These are phyloP conservation scores for Apteryx owenii DNA, from an alignment of 2,113 vertebrate genomes.

Conservation along the genomic window DNA sequence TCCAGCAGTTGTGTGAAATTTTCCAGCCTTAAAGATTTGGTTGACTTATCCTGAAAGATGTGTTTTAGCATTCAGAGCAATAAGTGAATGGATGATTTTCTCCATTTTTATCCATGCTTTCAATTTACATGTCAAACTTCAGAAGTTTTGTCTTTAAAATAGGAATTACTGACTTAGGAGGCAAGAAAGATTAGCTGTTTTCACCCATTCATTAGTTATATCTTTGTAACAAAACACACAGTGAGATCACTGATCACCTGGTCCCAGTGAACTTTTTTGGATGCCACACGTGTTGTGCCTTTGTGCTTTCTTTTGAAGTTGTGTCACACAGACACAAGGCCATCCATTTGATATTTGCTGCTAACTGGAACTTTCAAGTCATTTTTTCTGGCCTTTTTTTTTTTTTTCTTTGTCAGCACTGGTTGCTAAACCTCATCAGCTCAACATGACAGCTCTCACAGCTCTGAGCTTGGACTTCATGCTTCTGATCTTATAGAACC, in stretches of 20 bases:
- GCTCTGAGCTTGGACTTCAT: background rate
- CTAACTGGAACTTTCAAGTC: background rate
- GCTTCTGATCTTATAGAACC: background rate
- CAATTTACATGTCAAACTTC: background rate
- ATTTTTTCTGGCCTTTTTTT: background rate
- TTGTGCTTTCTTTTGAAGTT: background rate
- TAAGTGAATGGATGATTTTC: background rate
- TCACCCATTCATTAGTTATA: background rate
- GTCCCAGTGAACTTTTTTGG: background rate
- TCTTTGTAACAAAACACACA: background rate
- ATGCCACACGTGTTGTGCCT: fast-evolving
- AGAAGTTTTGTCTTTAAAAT: background rate
- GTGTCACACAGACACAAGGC: background rate
- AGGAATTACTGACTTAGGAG: background rate
- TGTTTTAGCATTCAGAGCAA: background rate
- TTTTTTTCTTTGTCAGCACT: background rate
- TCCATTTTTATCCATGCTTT: background rate
- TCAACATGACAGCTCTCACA: background rate
- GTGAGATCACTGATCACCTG: background rate
- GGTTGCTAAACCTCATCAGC: background rate
- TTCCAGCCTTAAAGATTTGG: background rate
- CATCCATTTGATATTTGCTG: background rate
- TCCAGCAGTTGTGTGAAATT: background rate
- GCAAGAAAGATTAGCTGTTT: background rate
- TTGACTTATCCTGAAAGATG: background rate